Percentiles rank a stretch among this genome's conserved stretches.
phyloP scores from a whole-genome alignment of 2,888 invertebrate genomes.

The Aricia artaxerxes region DNA sequence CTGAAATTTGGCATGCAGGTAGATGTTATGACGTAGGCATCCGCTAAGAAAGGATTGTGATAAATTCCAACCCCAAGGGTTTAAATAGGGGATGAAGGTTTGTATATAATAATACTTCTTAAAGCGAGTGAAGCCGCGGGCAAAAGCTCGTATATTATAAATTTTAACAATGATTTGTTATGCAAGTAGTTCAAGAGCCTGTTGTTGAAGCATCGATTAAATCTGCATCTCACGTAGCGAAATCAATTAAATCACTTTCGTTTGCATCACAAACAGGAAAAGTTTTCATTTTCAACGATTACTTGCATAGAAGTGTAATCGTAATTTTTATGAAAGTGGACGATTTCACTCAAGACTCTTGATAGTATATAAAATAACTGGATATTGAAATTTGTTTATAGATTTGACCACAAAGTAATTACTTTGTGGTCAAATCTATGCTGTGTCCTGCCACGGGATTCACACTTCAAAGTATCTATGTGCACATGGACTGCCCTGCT shows the following conservation, averaged over 20 bases:
- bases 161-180: background rate
- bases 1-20: no score
- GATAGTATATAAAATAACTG: background rate
- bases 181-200: background rate
- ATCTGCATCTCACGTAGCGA: background rate
- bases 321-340: background rate
- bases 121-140: no score
- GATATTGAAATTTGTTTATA: background rate
- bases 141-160: no score
- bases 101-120: no score
- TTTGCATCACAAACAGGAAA: background rate
- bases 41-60: no score
- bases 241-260: conserved; percentile 9
- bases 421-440: background rate
- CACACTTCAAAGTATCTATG: no score
- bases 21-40: no score
- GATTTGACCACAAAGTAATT: no score
- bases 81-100: no score
- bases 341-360: background rate
- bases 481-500: no score
- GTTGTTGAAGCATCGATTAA: background rate
- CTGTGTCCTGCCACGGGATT: no score
- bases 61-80: no score
- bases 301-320: background rate
- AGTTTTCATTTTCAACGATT: background rate